Base-by-base conservation (phyloP, 2,113 vertebrate species). In the Lophochroa leadbeateri region DNA sequence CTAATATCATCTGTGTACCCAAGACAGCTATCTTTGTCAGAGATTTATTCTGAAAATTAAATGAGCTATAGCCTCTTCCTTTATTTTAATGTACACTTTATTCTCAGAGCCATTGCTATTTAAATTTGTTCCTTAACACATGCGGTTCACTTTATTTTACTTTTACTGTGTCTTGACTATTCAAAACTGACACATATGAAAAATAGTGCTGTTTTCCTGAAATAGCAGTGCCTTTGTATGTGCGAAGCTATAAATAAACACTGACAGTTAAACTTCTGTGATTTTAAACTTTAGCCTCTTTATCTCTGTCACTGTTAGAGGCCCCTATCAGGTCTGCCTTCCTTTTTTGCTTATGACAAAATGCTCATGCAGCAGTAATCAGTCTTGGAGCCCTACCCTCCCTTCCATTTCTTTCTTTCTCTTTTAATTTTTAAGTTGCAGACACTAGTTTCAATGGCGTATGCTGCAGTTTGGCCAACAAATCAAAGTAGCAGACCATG, bases 51-150 rank as follows among this genome's bases (percentile, higher is more conserved):
- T 93, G 79, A 89, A 97, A 97, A 98, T 97, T 97, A 97, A 97
- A 92, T 96, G 85, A 93, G 92, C 65, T 90, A 94, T 75, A 88
- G 90, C 82, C 86, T 78, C 91, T 93, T 96, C 64, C 91, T 68
- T 94, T 95, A 91, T 95, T 97, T 96, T 97, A 97, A 97, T 97
- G 91, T 97, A 97, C 90, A 97, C 95, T 97, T 97, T 97, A 96
- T 97, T 97, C 96, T 91, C 88, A 94, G 58, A 97, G 89, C 92
- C 93, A 95, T 92, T 96, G 92, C 77, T 97, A 97, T 98, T 98
- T 97, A 97, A 96, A 96, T 97, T 95, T 96, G 93, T 97, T 96
- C 83, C 64, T 97, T 95, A 96, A 96, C 78, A 94, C 93, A 97
- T 92, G 75, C 12, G 12, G 88, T 97, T 96, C 94, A 94, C 95